Evolutionary conservation across 1,140 invertebrate genomes (phyloP), one percentile per base, ranked within the genome.

Genomic region (Trinorchestia longiramus): DNA sequence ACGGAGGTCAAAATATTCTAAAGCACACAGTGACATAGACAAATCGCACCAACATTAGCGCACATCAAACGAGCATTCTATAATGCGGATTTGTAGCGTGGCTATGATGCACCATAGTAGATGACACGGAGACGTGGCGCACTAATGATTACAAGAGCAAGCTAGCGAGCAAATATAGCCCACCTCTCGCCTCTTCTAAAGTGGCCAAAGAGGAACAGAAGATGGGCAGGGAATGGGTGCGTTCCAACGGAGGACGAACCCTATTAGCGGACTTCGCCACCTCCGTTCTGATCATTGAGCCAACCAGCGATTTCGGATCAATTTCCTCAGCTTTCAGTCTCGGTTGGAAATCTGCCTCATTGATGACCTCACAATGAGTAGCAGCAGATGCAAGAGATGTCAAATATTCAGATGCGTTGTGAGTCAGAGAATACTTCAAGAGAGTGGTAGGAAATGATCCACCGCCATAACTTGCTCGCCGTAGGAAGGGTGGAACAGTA

Each of bases 121-220:
- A 43, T 43, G 44, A 94, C 92, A 94, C 17, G 44, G 11, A 94
- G 92, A 94, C 92, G 92, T 94, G 43, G 92, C 92, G 92, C 92
- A 94, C 43, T 94, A 94, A 47, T 43, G 88, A 90, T n/a, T 94
- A 94, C 92, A 94, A 94, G 92, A 94, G 92, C 92, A 94, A 94
- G 92, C 92, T 44, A 94, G 92, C 92, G 92, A 94, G 92, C 92
- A 94, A 94, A 43, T 42, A 40, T n/a, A 45, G 92, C 92, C 92
- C 92, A 94, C 92, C 92, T 94, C 92, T 47, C 43, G 92, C 92
- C 44, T 94, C 92, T 44, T 94, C 92, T 45, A 94, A 15, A 45
- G 92, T 43, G 0, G 92, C 44, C 92, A 45, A 47, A 43, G 41
- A 94, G 43, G 43, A 94, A 94, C 43, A 8, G 92, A 47, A 45